A percentile compares a stretch with the other conserved stretches of the same genome.
Conservation (phyloP, 2,888 invertebrate species). For the Agriopis marginaria region DNA sequence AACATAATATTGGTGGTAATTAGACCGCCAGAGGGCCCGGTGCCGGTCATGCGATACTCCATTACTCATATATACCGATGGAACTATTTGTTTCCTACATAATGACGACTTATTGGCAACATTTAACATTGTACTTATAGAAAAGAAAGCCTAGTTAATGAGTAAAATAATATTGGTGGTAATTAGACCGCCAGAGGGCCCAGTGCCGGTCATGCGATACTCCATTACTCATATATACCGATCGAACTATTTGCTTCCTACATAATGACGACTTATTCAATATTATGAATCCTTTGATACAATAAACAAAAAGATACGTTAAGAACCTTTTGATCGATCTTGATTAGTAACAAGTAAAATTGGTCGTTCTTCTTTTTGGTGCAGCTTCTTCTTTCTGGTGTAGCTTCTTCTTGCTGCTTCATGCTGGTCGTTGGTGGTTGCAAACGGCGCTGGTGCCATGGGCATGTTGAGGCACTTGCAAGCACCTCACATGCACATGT, state of each 20-base stretch:
- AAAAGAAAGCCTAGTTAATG: neutral
- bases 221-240: constrained; percentile 21
- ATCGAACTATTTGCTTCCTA: neutral
- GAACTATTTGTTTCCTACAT: neutral
- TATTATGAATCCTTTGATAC: neutral
- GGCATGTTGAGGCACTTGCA: too few relatives aligned
- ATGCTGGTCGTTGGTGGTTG: neutral
- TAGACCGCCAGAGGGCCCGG: neutral
- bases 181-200: neutral
- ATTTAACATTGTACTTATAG: too few relatives aligned
- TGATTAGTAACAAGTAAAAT: neutral
- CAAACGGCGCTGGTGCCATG: too few relatives aligned
- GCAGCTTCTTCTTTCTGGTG: too few relatives aligned
- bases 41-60: constrained; percentile 4
- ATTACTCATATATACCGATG: constrained; percentile 18
- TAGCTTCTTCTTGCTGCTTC: too few relatives aligned
- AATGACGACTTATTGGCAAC: neutral
- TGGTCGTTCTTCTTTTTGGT: too few relatives aligned
- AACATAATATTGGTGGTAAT: neutral
- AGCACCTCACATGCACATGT: too few relatives aligned
- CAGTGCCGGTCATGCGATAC: neutral
- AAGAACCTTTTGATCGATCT: neutral
- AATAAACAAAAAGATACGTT: neutral
- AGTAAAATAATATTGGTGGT: neutral
- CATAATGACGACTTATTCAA: constrained; percentile 8